A percentile compares a stretch with the other conserved stretches of the same genome.
Conservation (phyloP, 2,113 vertebrate genomes). For the Deroptyus accipitrinus region DNA sequence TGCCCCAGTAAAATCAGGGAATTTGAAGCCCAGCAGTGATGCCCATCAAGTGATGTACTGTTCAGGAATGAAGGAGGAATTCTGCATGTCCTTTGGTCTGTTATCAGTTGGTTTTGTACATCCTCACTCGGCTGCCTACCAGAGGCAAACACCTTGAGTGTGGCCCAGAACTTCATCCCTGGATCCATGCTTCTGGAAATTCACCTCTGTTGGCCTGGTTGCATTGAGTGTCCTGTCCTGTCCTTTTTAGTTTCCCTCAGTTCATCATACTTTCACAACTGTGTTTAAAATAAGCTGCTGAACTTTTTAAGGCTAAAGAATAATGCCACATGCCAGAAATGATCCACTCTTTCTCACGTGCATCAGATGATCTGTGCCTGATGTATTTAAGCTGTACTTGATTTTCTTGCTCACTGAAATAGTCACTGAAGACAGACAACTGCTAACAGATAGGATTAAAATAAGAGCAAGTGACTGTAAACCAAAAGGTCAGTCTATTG, state of each 20-base stretch:
- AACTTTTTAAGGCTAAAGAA: neutral
- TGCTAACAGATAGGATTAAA: neutral
- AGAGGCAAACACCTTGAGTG: fast-evolving
- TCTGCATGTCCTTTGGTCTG: neutral
- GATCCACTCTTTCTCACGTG: neutral
- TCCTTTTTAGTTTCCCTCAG: neutral
- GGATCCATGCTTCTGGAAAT: neutral
- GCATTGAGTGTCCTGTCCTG: neutral
- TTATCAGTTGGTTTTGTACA: neutral
- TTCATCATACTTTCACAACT: neutral
- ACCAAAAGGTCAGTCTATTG: neutral
- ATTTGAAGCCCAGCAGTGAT: neutral
- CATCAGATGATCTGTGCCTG: neutral
- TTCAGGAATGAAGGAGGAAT: neutral
- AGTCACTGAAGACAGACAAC: neutral
- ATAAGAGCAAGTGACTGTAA: neutral
- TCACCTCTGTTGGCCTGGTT: neutral
- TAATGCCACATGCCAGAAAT: neutral
- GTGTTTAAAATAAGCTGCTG: neutral
- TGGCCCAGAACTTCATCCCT: neutral
- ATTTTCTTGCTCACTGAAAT: neutral
- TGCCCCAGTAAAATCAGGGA: neutral
- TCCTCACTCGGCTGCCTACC: neutral
- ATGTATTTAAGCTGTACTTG: neutral
- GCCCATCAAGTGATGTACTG: neutral